Conservation (phyloP, 2,113 vertebrate species). For the Lophura nycthemera region DNA sequence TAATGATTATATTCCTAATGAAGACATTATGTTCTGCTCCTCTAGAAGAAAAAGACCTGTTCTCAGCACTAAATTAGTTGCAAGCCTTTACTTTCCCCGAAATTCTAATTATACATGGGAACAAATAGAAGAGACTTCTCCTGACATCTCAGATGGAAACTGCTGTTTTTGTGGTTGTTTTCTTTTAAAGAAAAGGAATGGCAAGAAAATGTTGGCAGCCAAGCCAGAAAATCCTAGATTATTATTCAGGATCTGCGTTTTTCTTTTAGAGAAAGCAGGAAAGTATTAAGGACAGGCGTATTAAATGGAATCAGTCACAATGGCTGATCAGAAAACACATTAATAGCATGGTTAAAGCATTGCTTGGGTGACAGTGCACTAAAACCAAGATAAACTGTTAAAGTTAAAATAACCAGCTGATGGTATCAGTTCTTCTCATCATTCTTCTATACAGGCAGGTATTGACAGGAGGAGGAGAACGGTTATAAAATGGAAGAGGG, state of each 20-base stretch:
- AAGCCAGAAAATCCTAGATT: not conserved
- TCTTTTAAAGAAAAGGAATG: not conserved
- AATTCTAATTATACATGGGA: conserved; percentile 55
- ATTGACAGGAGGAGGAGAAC: too few species aligned
- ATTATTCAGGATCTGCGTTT: not conserved
- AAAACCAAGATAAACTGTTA: not conserved
- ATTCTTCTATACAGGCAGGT: too few species aligned
- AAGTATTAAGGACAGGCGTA: not conserved
- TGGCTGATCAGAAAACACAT: not conserved
- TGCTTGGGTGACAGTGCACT: not conserved
- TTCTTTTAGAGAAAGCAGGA: not conserved
- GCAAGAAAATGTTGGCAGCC: not conserved
- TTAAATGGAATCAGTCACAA: not conserved
- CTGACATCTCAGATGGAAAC: conserved; percentile 44
- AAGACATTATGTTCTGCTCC: not conserved
- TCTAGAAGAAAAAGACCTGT: not conserved
- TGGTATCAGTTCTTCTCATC: not conserved
- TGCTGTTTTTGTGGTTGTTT: not conserved
- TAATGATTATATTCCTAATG: not conserved
- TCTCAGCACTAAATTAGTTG: not conserved
- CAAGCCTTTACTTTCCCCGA: conserved; percentile 27
- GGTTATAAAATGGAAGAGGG: too few species aligned
- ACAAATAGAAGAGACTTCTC: conserved; percentile 7
- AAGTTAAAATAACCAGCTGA: not conserved
- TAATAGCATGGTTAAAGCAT: not conserved